phyloP scores from a whole-genome alignment of 2,888 invertebrate species.

The Gastracanthus pulcherrimus region DNA sequence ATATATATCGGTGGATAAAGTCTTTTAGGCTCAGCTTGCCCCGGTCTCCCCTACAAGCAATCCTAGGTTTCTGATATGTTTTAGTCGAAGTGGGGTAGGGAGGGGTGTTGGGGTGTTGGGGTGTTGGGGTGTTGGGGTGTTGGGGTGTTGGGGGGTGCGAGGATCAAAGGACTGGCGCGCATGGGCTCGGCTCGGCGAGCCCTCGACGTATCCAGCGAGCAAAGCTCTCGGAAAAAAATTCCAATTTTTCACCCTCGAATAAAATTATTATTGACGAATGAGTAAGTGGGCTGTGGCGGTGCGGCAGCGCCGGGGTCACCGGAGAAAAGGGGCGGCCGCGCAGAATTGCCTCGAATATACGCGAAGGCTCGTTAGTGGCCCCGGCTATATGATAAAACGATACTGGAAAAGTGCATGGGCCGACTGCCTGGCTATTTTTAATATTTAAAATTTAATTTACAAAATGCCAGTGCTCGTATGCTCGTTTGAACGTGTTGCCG shows the following conservation, averaged over 20 bases:
- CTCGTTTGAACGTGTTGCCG: conserved; percentile 56
- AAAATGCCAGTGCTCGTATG: conserved; percentile 73
- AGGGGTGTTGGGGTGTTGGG: not conserved
- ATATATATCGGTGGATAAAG: not conserved
- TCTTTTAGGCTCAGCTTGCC: no score
- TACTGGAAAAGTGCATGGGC: conserved; percentile 57
- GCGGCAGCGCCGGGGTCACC: conserved; percentile 58
- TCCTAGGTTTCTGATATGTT: conserved; percentile 36
- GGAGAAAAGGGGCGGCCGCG: conserved; percentile 38
- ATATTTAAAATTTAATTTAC: conserved; percentile 78
- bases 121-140: not conserved
- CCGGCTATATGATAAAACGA: conserved; percentile 60
- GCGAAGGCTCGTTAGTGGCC: conserved; percentile 64
- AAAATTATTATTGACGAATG: conserved; percentile 77
- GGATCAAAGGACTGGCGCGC: conserved; percentile 34
- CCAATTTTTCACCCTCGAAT: conserved; percentile 75
- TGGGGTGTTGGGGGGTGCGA: not conserved
- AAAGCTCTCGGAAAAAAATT: conserved; percentile 59
- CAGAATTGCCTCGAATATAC: conserved; percentile 49
- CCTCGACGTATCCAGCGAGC: not conserved
- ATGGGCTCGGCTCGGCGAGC: not conserved
- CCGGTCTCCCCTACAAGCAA: no score
- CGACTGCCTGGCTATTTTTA: conserved; percentile 73
- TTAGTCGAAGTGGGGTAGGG: not conserved
- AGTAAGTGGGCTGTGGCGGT: conserved; percentile 72